These are phyloP conservation scores for Sclerodermus sp. DNA, from an alignment of 2,888 invertebrate genomes.

Conservation along the genomic window DNA sequence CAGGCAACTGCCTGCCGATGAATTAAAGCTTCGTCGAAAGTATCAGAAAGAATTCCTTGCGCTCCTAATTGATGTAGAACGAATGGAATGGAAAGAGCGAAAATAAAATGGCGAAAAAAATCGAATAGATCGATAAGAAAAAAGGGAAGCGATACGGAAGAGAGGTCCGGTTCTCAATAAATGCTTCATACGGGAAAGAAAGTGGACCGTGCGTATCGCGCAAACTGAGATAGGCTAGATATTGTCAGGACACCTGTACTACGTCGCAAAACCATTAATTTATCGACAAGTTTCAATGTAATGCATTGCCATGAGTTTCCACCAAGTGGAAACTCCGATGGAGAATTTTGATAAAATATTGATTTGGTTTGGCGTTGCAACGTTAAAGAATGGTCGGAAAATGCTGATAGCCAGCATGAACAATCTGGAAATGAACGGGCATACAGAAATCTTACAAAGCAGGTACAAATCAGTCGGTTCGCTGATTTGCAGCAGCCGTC, in stretches of 20 bases:
- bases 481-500: conserved; percentile 1
- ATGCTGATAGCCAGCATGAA: background rate
- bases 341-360: too few relatives aligned
- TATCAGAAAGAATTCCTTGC: too few relatives aligned
- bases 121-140: background rate
- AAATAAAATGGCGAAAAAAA: too few relatives aligned
- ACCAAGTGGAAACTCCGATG: too few relatives aligned
- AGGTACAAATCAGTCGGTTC: conserved; percentile 2
- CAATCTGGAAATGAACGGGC: background rate
- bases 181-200: conserved; percentile 19
- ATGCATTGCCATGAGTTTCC: too few relatives aligned
- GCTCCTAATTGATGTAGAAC: too few relatives aligned
- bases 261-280: background rate
- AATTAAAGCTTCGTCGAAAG: too few relatives aligned
- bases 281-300: background rate
- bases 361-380: too few relatives aligned
- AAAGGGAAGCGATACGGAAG: conserved; percentile 13
- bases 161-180: conserved; percentile 17
- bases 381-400: background rate
- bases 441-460: background rate
- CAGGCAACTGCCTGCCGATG: too few relatives aligned
- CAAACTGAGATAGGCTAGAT: background rate
- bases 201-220: conserved; percentile 12
- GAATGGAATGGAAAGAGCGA: too few relatives aligned
- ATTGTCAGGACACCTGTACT: too few relatives aligned